Percentiles rank a stretch among this genome's conserved stretches.
Evolutionary conservation across 2,797 vertebrate genomes (phyloP).

Genomic region (Clarias laeviceps): DNA sequence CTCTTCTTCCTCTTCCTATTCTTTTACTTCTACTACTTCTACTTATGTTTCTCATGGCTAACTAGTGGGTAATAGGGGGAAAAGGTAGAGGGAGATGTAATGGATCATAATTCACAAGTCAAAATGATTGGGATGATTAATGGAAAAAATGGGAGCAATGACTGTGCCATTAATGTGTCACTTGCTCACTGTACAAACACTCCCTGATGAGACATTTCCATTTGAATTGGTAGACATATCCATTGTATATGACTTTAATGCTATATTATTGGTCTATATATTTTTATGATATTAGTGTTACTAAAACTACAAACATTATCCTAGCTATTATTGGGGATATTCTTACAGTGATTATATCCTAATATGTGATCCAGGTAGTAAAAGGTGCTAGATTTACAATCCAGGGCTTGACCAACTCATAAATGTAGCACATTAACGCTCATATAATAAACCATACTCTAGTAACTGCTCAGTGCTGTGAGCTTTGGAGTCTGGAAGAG

Average conservation of each 20-base stretch:
- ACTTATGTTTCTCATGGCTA: slow-evolving; percentile 35
- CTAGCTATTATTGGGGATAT: slow-evolving; percentile 49
- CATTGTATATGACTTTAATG: slow-evolving; percentile 11
- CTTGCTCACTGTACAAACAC: slow-evolving; percentile 40
- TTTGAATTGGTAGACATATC: not conserved
- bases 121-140: slow-evolving; percentile 51
- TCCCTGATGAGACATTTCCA: slow-evolving; percentile 39
- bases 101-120: slow-evolving; percentile 60
- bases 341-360: slow-evolving; percentile 51
- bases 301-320: slow-evolving; percentile 54
- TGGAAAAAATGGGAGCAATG: slow-evolving; percentile 40
- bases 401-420: slow-evolving; percentile 53
- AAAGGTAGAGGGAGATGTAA: slow-evolving; percentile 47
- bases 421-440: slow-evolving; percentile 60
- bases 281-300: slow-evolving; percentile 48
- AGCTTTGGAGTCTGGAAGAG: slow-evolving; percentile 45
- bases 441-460: slow-evolving; percentile 58
- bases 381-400: slow-evolving; percentile 59
- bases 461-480: slow-evolving; percentile 44
- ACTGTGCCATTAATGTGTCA: slow-evolving; percentile 40
- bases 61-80: slow-evolving; percentile 32
- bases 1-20: slow-evolving; percentile 57
- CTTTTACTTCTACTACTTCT: slow-evolving; percentile 55
- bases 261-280: slow-evolving; percentile 23
- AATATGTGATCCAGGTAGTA: slow-evolving; percentile 54